Percentiles rank a stretch among this genome's conserved stretches.
These are phyloP conservation scores for Epistrophe grossulariae DNA, from an alignment of 2,888 invertebrate species.

Conservation along the genomic window DNA sequence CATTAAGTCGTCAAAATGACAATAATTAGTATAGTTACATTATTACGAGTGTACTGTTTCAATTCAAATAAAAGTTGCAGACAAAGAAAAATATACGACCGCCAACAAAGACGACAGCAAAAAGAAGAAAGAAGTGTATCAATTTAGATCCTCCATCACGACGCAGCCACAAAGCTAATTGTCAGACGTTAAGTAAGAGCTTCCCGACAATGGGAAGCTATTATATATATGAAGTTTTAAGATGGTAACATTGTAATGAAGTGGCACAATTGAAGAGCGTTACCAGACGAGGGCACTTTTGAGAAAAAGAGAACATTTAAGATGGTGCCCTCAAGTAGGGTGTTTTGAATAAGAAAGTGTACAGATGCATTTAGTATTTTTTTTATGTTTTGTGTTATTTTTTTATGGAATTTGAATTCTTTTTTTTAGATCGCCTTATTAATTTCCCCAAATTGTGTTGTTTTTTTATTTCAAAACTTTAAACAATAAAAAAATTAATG, in stretches of 20 bases:
- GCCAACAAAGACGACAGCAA: background rate
- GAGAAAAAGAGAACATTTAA: background rate
- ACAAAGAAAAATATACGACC: slow-evolving; percentile 32
- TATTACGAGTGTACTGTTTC: slow-evolving; percentile 36
- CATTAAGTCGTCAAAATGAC: slow-evolving; percentile 67
- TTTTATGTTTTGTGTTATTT: too few species aligned
- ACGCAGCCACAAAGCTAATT: slow-evolving; percentile 39
- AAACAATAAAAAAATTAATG: too few species aligned
- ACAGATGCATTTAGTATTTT: background rate
- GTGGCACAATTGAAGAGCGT: slow-evolving; percentile 12
- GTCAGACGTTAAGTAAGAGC: slow-evolving; percentile 24
- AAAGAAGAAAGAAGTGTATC: slow-evolving; percentile 21
- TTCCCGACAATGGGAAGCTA: slow-evolving; percentile 26
- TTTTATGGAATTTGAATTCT: too few species aligned
- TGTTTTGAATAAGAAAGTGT: background rate
- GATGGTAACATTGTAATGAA: slow-evolving; percentile 46
- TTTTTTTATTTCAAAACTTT: too few species aligned
- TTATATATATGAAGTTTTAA: slow-evolving; percentile 37
- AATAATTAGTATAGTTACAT: slow-evolving; percentile 67
- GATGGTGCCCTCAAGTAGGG: background rate
- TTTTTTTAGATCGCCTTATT: too few species aligned
- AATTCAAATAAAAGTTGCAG: slow-evolving; percentile 39
- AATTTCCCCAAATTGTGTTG: too few species aligned
- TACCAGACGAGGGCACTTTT: slow-evolving; percentile 30
- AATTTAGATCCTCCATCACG: slow-evolving; percentile 14